Base-by-base conservation (phyloP, 2,888 invertebrate genomes). In the Crocallis elinguaria region DNA sequence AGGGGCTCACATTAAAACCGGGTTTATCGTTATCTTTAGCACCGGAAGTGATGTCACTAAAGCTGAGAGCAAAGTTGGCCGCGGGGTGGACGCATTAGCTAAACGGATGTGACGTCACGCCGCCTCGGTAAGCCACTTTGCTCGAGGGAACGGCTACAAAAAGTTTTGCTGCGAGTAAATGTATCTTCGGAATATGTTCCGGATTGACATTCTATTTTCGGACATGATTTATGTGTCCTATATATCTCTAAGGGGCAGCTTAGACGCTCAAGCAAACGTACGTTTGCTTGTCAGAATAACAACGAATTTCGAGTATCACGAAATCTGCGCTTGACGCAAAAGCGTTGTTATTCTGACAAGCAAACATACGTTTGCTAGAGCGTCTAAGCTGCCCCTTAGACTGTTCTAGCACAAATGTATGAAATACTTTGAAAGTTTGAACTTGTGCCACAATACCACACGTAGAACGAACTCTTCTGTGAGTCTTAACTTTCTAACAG, bases 1-100 rank as follows among this genome's bases (percentile, higher is more conserved):
- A 41, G 27, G 43, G 32, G 38, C 35, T 42, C 36, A 25, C 55
- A 41, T 50, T 42, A 53, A 44, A 56, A 49, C 36, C 49, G 33
- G 56, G 57, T 42, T 44, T 43, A 46, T 43, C 27, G 42, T 48
- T 55, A 56, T 59, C 39, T 50, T 30, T 39, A 54, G 44, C 45
- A 41, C 38, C 41, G 57, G 60, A 51, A 52, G 55, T 55, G 55
- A 42, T 42, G 51, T 42, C 45, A 48, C 27, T 48, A 43, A 38
- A 35, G 57, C 52, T 57, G 52, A 61, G 59, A 61, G 63, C 61
- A 59, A 57, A 63, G 61, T 60, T 61, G 61, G 60, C 60, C 56
- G 37, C 30, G 21, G 48, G 50, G 48, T 51, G 50, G 56, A 49
- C 54, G 58, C 62, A 62, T 65, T 62, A 65, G 57, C 62, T 41